These are phyloP conservation scores for Gymnocheta viridis DNA, from an alignment of 2,888 invertebrate genomes.

Conservation along the genomic window DNA sequence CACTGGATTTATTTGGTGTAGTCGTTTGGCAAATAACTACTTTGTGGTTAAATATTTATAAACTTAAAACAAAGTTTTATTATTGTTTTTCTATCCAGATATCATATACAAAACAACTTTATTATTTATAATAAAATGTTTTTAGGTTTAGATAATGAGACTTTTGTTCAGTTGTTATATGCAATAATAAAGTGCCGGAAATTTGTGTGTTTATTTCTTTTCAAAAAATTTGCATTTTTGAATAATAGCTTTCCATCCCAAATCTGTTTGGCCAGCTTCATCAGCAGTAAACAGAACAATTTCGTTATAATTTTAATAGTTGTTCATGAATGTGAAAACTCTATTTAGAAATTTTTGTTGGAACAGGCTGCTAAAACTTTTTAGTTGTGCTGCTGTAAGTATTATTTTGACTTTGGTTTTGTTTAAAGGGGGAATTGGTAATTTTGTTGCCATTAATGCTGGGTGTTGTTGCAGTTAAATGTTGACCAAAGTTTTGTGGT, in stretches of 20 bases:
- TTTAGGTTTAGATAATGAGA: slow-evolving; percentile 37
- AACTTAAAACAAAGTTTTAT: slow-evolving; percentile 71
- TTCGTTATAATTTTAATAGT: slow-evolving; percentile 19
- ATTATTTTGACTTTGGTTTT: background rate
- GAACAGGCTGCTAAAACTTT: slow-evolving; percentile 44
- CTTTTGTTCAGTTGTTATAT: slow-evolving; percentile 51
- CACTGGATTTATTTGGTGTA: slow-evolving; percentile 54
- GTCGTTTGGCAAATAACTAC: slow-evolving; percentile 49
- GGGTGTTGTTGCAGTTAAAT: slow-evolving; percentile 28
- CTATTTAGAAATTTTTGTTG: background rate
- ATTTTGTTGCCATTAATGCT: slow-evolving; percentile 29
- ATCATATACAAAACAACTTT: slow-evolving; percentile 52
- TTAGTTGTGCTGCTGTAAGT: slow-evolving; percentile 6
- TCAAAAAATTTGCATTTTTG: slow-evolving; percentile 49
- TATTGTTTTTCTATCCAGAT: slow-evolving; percentile 13
- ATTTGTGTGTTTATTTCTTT: slow-evolving; percentile 63
- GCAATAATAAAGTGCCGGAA: slow-evolving; percentile 60
- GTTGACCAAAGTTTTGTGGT: slow-evolving; percentile 66
- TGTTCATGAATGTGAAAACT: slow-evolving; percentile 17
- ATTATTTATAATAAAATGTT: slow-evolving; percentile 50
- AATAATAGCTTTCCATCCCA: slow-evolving; percentile 3
- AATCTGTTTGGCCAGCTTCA: slow-evolving; percentile 31
- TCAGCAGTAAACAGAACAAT: slow-evolving; percentile 14
- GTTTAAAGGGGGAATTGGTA: slow-evolving; percentile 11
- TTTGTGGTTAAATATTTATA: slow-evolving; percentile 63